Percentiles rank a stretch among this genome's conserved stretches.
phyloP scores from a whole-genome alignment of 2,888 invertebrate species.

The Agelastica alni region DNA sequence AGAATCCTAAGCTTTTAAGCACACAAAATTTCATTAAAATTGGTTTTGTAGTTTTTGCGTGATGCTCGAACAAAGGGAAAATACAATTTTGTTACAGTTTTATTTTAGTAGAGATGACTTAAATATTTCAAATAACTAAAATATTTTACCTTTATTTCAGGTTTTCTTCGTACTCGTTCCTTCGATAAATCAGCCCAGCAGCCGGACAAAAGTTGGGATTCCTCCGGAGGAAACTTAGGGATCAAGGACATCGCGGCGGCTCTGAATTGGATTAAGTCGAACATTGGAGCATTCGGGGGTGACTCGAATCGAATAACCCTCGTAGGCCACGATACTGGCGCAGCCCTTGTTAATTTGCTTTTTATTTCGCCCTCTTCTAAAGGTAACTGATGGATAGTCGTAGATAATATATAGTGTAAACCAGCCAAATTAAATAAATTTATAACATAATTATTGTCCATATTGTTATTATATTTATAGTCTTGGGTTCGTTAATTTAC shows the following conservation, averaged over 20 bases:
- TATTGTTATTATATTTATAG: no score
- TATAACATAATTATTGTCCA: no score
- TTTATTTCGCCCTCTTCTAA: slow-evolving; percentile 80
- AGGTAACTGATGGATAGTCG: slow-evolving; percentile 57
- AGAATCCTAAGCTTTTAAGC: no score
- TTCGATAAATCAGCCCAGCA: slow-evolving; percentile 19
- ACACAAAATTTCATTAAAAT: no score
- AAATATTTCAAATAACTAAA: no score
- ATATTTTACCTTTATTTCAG: slow-evolving; percentile 50
- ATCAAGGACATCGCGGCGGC: slow-evolving; percentile 81
- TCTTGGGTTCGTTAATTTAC: no score
- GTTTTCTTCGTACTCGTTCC: slow-evolving; percentile 62
- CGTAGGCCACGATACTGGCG: slow-evolving; percentile 85
- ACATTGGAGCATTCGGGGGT: slow-evolving; percentile 88
- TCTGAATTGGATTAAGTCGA: slow-evolving; percentile 81
- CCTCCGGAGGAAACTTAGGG: slow-evolving; percentile 70
- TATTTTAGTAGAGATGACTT: no score
- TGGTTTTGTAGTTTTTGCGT: no score
- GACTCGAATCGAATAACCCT: slow-evolving; percentile 81
- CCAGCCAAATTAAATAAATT: no score
- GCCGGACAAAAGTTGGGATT: slow-evolving; percentile 48
- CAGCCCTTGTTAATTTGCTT: slow-evolving; percentile 81
- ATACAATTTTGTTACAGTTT: no score
- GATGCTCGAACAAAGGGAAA: no score
- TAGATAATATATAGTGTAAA: no score